Evolutionary conservation across 2,113 vertebrate species (phyloP).

Genomic region (Oophaga pumilio): DNA sequence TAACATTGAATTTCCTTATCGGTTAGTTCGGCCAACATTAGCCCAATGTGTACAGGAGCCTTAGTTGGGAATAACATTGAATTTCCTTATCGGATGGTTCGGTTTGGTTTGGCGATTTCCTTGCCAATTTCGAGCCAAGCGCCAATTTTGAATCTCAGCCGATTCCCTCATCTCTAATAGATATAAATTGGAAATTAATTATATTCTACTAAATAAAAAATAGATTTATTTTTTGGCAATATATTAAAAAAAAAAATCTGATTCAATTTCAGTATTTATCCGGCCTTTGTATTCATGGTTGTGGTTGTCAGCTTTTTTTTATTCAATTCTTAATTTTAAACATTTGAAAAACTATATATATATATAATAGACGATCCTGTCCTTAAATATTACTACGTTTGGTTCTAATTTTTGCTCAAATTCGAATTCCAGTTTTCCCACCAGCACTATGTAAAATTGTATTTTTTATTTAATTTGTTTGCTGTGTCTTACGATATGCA

Average conservation of each 20-base stretch:
- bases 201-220: background rate
- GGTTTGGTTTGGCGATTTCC: too few relatives aligned
- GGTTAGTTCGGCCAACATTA: too few relatives aligned
- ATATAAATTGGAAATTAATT: background rate
- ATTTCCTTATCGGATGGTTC: too few relatives aligned
- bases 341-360: background rate
- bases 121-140: too few relatives aligned
- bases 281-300: background rate
- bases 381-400: background rate
- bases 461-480: background rate
- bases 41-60: too few relatives aligned
- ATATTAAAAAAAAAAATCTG: background rate
- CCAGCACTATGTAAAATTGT: background rate
- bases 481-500: background rate
- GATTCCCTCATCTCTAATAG: too few relatives aligned
- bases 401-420: background rate
- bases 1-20: too few relatives aligned
- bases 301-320: background rate
- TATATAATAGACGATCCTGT: background rate
- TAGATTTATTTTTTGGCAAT: background rate
- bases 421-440: background rate
- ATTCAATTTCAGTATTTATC: background rate
- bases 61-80: too few relatives aligned
- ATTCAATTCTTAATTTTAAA: background rate
- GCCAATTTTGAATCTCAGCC: too few relatives aligned